These are phyloP conservation scores for Xyliphius kryptos DNA, from an alignment of 2,113 vertebrate species.

Conservation along the genomic window DNA sequence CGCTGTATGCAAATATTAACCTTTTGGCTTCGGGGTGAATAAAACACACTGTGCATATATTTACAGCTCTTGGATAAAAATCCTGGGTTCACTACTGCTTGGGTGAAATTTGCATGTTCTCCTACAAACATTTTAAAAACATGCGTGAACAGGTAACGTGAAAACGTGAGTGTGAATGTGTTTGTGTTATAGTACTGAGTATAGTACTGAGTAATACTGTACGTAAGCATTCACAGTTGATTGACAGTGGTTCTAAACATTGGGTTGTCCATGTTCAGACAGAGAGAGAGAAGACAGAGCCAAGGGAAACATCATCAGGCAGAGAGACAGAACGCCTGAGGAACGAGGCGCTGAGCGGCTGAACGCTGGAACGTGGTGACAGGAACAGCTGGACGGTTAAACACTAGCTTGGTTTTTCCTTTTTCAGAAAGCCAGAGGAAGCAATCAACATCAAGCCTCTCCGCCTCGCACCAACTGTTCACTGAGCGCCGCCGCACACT, in stretches of 20 bases:
- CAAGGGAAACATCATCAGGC: neutral
- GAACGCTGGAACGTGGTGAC: neutral
- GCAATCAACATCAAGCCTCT: constrained; percentile 19
- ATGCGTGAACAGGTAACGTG: no score
- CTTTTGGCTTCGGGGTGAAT: no score
- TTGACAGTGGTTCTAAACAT: neutral
- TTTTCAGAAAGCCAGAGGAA: constrained; percentile 26
- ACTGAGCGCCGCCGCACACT: neutral
- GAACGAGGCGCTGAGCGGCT: neutral
- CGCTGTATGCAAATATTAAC: no score
- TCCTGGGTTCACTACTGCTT: no score
- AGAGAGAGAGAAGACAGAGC: neutral
- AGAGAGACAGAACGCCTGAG: constrained; percentile 3
- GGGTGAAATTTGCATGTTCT: no score
- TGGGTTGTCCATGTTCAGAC: neutral
- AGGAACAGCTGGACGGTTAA: constrained; percentile 21
- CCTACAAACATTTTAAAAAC: no score
- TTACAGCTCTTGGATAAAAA: no score
- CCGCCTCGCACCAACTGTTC: constrained; percentile 18
- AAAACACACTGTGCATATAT: no score
- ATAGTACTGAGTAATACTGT: no score
- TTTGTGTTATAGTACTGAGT: no score
- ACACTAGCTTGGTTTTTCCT: constrained; percentile 9
- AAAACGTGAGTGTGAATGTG: no score
- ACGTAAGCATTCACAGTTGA: no score